phyloP scores from a whole-genome alignment of 2,113 vertebrate species.

The Nothobranchius furzeri region DNA sequence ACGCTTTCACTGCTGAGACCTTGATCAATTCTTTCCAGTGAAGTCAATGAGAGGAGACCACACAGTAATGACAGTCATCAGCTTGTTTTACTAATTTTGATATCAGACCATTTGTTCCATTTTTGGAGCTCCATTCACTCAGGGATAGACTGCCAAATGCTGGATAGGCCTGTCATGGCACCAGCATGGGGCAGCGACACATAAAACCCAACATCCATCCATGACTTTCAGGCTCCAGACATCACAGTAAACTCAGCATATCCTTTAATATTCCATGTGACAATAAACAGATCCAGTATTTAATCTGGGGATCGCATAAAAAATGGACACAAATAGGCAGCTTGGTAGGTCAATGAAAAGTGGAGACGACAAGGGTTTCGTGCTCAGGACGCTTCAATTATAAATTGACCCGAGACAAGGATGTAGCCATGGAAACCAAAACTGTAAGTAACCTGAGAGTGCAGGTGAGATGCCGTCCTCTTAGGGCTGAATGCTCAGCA shows the following conservation, averaged over 20 bases:
- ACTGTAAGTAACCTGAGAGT: constrained; percentile 80
- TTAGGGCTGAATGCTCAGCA: constrained; percentile 52
- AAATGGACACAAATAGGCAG: constrained; percentile 8
- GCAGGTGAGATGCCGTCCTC: constrained; percentile 57
- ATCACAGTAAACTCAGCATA: neutral
- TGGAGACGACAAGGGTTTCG: constrained; percentile 32
- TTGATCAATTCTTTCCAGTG: constrained; percentile 19
- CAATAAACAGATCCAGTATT: neutral
- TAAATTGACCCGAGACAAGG: constrained; percentile 63
- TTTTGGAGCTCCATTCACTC: neutral
- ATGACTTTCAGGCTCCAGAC: neutral
- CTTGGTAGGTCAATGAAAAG: constrained; percentile 41
- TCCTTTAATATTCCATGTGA: constrained; percentile 8
- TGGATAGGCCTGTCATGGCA: neutral
- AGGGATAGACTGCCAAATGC: neutral
- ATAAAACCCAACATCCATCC: neutral
- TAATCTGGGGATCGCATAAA: constrained; percentile 16
- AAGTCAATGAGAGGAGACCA: constrained; percentile 20
- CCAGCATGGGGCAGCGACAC: neutral
- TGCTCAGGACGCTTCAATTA: constrained; percentile 66
- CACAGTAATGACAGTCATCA: constrained; percentile 12
- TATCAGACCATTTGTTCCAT: too few relatives aligned
- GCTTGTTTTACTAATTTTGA: neutral
- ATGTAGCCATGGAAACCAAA: constrained; percentile 81
- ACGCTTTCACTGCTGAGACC: constrained; percentile 10